A percentile compares a stretch with the other conserved stretches of the same genome.
Conservation (phyloP, 2,113 vertebrate species). For the Vulpes ferrilata region DNA sequence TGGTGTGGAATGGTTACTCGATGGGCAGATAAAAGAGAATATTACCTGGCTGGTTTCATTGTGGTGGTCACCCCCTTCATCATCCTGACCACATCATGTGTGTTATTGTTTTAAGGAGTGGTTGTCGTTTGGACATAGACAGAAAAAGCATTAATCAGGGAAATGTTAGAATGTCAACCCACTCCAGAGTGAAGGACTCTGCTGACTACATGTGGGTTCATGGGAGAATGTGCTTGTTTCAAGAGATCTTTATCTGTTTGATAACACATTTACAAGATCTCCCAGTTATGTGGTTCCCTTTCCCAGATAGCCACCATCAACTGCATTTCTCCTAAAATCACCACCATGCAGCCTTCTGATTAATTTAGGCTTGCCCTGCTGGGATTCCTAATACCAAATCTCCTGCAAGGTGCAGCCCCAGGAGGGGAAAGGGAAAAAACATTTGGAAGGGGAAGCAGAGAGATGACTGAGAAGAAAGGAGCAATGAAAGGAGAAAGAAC, state of each 20-base stretch:
- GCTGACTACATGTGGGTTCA: neutral
- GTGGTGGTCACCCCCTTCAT: neutral
- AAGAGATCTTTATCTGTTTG: neutral
- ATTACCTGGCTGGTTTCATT: neutral
- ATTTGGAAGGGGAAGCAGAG: neutral
- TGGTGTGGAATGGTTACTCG: neutral
- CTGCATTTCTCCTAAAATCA: neutral
- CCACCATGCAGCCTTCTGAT: neutral
- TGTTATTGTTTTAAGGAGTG: neutral
- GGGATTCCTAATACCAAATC: neutral
- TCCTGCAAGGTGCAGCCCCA: neutral
- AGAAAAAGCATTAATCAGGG: slow-evolving; percentile 22
- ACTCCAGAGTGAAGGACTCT: neutral
- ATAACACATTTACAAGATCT: slow-evolving; percentile 23
- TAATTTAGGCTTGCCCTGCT: neutral
- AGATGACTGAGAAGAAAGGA: neutral
- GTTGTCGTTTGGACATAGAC: neutral
- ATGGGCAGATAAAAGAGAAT: neutral
- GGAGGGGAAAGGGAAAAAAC: neutral
- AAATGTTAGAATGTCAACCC: neutral
- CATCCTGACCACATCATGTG: neutral
- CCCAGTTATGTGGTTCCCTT: neutral
- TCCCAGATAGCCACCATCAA: neutral
- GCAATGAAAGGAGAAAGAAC: neutral
- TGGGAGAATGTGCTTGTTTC: neutral